Percentiles rank a stretch among this genome's conserved stretches.
Evolutionary conservation across 2,888 invertebrate species (phyloP).

Genomic region (Pelosia muscerda): DNA sequence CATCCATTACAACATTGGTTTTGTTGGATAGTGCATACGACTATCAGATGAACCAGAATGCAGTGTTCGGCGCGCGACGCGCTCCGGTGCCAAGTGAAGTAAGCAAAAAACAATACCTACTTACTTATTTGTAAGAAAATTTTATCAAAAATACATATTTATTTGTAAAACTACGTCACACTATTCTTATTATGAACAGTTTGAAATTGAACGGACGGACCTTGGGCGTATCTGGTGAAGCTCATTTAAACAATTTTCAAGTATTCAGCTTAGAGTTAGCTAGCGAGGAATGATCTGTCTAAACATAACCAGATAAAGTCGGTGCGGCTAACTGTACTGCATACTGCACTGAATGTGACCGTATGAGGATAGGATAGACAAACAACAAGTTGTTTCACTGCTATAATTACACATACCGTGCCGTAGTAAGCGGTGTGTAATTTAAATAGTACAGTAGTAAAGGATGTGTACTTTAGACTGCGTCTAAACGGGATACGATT

Average conservation of each 20-base stretch:
- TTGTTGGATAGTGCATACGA: constrained; percentile 1
- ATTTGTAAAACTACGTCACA: no score
- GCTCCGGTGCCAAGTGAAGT: background rate
- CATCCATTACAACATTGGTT: constrained; percentile 9
- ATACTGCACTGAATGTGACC: no score
- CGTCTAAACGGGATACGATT: background rate
- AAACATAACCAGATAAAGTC: no score
- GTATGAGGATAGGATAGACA: background rate
- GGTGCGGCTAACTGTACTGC: no score
- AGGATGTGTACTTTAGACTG: background rate
- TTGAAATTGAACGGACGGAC: no score
- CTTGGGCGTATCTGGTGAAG: no score
- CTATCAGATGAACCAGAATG: constrained; percentile 9
- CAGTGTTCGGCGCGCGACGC: background rate
- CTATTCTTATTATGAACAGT: no score
- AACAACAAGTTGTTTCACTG: background rate
- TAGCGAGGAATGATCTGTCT: no score
- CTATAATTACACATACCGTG: background rate
- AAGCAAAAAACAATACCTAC: background rate
- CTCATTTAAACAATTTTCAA: no score
- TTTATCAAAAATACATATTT: constrained; percentile 4
- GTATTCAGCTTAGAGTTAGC: no score
- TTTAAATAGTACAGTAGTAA: background rate
- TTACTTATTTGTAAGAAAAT: constrained; percentile 6
- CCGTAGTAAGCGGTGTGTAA: background rate